These are phyloP conservation scores for Automeris io DNA, from an alignment of 2,888 invertebrate species.

Conservation along the genomic window DNA sequence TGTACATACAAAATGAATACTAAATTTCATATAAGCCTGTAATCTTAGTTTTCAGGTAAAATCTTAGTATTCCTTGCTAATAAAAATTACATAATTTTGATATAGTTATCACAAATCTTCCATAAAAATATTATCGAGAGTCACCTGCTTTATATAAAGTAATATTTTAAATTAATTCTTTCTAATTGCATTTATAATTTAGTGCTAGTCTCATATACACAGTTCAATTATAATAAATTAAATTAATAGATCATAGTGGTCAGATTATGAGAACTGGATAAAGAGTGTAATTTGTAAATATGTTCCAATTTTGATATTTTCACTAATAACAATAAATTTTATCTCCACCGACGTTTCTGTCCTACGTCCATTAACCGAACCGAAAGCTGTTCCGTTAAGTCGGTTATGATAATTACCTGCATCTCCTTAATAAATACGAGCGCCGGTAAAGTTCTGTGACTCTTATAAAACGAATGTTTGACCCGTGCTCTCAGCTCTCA, in stretches of 20 bases:
- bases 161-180: conserved; percentile 15
- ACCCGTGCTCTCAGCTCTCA: conserved; percentile 63
- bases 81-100: too few relatives aligned
- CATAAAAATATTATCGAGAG: neutral
- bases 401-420: conserved; percentile 68
- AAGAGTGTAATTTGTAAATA: conserved; percentile 42
- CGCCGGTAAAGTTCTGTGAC: conserved; percentile 51
- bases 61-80: too few relatives aligned
- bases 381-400: conserved; percentile 19
- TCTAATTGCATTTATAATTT: conserved; percentile 24
- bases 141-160: conserved; percentile 1
- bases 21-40: too few relatives aligned
- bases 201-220: conserved; percentile 21
- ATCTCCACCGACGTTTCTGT: conserved; percentile 17
- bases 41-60: too few relatives aligned
- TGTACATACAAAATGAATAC: too few relatives aligned
- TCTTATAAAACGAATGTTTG: conserved; percentile 65
- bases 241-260: conserved; percentile 39
- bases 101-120: too few relatives aligned
- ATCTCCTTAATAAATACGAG: conserved; percentile 68
- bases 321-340: conserved; percentile 30
- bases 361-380: conserved; percentile 12
- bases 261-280: conserved; percentile 32
- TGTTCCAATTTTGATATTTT: conserved; percentile 39
- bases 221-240: conserved; percentile 39